Evolutionary conservation across 2,113 vertebrate species (phyloP), one percentile per base, ranked within the genome.

Genomic region (Toxostoma redivivum): DNA sequence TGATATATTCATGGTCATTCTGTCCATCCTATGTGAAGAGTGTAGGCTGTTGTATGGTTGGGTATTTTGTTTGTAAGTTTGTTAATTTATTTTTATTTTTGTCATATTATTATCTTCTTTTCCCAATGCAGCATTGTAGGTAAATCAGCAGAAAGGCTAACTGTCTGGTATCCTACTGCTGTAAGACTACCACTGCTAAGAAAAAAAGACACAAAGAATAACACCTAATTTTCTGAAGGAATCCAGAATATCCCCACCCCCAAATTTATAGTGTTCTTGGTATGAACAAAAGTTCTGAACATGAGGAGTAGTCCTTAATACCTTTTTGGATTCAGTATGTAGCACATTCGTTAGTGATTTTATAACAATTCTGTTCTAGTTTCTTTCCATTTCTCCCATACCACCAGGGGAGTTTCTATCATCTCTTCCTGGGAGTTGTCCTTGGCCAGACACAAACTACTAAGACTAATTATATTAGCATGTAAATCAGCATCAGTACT

Each of bases 11-110:
- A 12, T 38, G 25, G 4, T 69, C 8, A 38, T 47, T 73, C 27
- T 58, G 16, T 5, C 44, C 5, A 40, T 53, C 13, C 9, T 47
- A 9, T 31, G 6, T 15, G 24, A 64, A 38, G 38, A 35, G 3
- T 21, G 12, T 15, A 37, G 27, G 18, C 3, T 1, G 0, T 25
- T 38, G 9, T 42, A 23, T 9, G 8, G 6, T n/a, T 70, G 23
- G 27, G 11, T 3, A 9, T 50, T 48, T 31, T 35, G 30, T 44
- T 30, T 25, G 7, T 45, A 27, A 3, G 6, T 47, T 64, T 47
- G 19, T 56, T 48, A 28, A 21, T 57, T 65, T 57, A 15, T 57
- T 74, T 65, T 42, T 67, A 16, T 30, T 89, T 89, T 53, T 51
- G 5, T 10, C 7, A 33, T 24, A 9, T 21, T 48, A 42, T 48